Percentiles rank a stretch among this genome's conserved stretches.
Evolutionary conservation across 2,113 vertebrate species (phyloP).

Genomic region (Crotalus tigris): DNA sequence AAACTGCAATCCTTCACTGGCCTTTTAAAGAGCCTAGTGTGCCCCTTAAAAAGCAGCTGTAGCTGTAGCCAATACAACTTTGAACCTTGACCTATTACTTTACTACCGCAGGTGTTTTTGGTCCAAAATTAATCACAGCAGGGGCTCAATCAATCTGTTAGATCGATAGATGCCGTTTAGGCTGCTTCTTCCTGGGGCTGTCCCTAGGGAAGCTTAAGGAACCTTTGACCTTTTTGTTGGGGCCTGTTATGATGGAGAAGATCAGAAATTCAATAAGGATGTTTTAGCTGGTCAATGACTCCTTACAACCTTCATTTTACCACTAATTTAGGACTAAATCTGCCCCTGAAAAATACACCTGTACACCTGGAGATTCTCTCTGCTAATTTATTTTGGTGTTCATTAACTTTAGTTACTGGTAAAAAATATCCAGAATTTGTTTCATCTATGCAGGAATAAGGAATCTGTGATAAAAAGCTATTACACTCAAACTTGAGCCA

Average conservation of each 20-base stretch:
- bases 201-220: slow-evolving; percentile 45
- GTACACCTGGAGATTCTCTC: not conserved
- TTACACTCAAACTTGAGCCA: not conserved
- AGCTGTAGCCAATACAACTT: slow-evolving; percentile 30
- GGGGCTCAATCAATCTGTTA: slow-evolving; percentile 57
- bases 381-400: not conserved
- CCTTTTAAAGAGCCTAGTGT: slow-evolving; percentile 50
- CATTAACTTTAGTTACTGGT: not conserved
- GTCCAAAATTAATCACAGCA: slow-evolving; percentile 67
- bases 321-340: not conserved
- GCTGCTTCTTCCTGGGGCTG: slow-evolving; percentile 60
- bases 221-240: slow-evolving; percentile 61
- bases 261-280: slow-evolving; percentile 33
- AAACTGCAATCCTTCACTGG: slow-evolving; percentile 46
- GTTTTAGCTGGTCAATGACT: slow-evolving; percentile 10
- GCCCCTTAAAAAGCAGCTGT: slow-evolving; percentile 52
- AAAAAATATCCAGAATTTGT: not conserved
- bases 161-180: slow-evolving; percentile 72
- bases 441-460: not conserved
- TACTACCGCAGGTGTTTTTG: slow-evolving; percentile 41
- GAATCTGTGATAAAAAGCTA: no score
- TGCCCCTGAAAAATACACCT: not conserved
- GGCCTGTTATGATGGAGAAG: slow-evolving; percentile 31
- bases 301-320: not conserved
- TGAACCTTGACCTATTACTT: slow-evolving; percentile 62